These are phyloP conservation scores for Conistra vaccinii DNA, from an alignment of 2,888 invertebrate genomes.

Conservation along the genomic window DNA sequence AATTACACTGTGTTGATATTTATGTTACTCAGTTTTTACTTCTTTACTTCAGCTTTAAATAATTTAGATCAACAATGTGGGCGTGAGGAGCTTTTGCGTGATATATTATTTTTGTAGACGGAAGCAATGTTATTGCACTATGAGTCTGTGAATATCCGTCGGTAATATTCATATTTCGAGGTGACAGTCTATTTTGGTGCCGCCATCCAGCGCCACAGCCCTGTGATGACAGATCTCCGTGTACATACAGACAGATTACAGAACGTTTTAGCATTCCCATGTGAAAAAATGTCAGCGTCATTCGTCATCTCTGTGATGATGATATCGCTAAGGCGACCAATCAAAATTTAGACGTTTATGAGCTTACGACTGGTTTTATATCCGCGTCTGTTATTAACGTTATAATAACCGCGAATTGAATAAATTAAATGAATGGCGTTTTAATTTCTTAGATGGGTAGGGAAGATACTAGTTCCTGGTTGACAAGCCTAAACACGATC, in stretches of 20 bases:
- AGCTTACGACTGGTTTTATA: constrained; percentile 48
- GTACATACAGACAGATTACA: constrained; percentile 52
- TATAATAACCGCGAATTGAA: constrained; percentile 47
- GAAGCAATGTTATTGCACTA: constrained; percentile 70
- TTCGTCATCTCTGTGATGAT: constrained; percentile 45
- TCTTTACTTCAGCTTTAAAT: too few species aligned
- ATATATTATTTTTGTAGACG: constrained; percentile 66
- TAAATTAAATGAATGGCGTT: constrained; percentile 40
- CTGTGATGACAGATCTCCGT: constrained; percentile 70
- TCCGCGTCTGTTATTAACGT: constrained; percentile 53
- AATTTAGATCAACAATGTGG: constrained; percentile 54
- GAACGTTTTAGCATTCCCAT: constrained; percentile 60
- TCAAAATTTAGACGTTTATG: constrained; percentile 39
- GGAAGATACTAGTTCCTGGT: not conserved
- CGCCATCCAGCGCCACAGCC: constrained; percentile 65
- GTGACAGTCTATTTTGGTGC: constrained; percentile 80
- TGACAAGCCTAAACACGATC: too few species aligned
- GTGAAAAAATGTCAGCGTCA: constrained; percentile 38
- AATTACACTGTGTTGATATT: constrained; percentile 44
- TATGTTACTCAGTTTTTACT: constrained; percentile 43
- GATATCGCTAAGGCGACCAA: constrained; percentile 31
- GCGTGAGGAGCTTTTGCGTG: constrained; percentile 54
- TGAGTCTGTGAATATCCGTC: constrained; percentile 68
- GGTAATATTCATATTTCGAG: constrained; percentile 81
- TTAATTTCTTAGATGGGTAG: constrained; percentile 26